Base-by-base conservation (phyloP, 2,113 vertebrate genomes). In the Anhinga anhinga region DNA sequence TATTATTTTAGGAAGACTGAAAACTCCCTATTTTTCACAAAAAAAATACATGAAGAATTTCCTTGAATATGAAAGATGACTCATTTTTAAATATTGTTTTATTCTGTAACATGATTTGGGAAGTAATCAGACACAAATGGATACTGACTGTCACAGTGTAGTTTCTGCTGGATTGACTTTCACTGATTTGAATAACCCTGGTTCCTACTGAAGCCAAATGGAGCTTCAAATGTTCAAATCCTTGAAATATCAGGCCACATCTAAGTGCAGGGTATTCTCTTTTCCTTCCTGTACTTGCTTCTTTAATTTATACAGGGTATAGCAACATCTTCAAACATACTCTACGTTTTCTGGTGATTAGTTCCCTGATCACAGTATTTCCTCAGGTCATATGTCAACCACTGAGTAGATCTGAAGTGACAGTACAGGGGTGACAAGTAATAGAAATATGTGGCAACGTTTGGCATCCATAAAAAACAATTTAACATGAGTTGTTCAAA, bases 71-170 rank as follows among this genome's bases (percentile, higher is more conserved):
- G 77, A 74, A 84, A 71, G 34, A 65, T 92, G 30, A 95, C 7
- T 88, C 8, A 91, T 91, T 95, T 80, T 59, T 50, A 88, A 93
- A 86, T 62, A 90, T 44, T 80, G 49, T 80, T 96, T 93, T 91
- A 77, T 70, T 90, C 79, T 21, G 11, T 82, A 82, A 86, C 30
- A 50, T 58, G 65, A 86, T 91, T 94, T 84, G 49, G 22, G 65
- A 92, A 76, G 27, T 82, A 86, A 92, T 67, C 61, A 84, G 56
- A 61, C 65, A 72, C 69, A 94, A 93, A 95, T 36, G 70, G 44
- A 82, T 72, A 73, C 36, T 69, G 47, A 78, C 67, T 86, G 59
- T 49, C 56, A 42, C 26, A 59, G 27, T 49, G 69, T 88, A 84
- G 29, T 69, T 96, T 92, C 72, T 92, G 62, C 38, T 88, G 61